phyloP scores from a whole-genome alignment of 2,113 vertebrate species.

The Capricornis sumatraensis region DNA sequence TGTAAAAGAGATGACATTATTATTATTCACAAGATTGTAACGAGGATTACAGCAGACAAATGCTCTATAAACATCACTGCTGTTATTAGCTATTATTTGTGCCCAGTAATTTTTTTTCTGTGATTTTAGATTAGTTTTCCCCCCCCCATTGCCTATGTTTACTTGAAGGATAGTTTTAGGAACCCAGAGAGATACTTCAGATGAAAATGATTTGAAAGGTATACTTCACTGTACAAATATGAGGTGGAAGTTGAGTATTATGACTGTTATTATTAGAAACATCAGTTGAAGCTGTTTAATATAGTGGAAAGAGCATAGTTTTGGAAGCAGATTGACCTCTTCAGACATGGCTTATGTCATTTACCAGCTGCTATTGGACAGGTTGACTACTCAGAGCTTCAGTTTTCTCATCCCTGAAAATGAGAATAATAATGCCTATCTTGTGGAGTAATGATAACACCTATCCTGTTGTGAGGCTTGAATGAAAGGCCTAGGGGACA shows the following conservation, averaged over 20 bases:
- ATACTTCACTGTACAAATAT: neutral
- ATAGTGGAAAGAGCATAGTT: neutral
- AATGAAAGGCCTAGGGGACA: neutral
- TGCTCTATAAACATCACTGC: neutral
- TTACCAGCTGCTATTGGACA: neutral
- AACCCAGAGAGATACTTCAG: neutral
- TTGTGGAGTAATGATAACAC: neutral
- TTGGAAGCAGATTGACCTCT: neutral
- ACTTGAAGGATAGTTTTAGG: conserved; percentile 23
- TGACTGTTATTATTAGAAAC: neutral
- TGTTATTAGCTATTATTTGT: conserved; percentile 6
- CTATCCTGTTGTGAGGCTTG: neutral
- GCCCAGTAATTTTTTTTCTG: neutral
- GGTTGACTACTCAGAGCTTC: neutral
- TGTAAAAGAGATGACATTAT: neutral
- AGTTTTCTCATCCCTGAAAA: conserved; percentile 5
- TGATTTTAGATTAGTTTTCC: neutral
- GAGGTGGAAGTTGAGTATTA: neutral
- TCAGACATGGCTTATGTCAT: neutral
- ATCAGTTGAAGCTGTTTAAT: neutral
- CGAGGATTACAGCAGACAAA: neutral
- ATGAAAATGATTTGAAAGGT: neutral
- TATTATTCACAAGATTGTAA: neutral
- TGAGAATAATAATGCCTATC: neutral
- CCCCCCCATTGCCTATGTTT: neutral